A percentile compares a stretch with the other conserved stretches of the same genome.
Evolutionary conservation across 2,888 invertebrate genomes (phyloP).

Genomic region (Drosophila meridionalis): DNA sequence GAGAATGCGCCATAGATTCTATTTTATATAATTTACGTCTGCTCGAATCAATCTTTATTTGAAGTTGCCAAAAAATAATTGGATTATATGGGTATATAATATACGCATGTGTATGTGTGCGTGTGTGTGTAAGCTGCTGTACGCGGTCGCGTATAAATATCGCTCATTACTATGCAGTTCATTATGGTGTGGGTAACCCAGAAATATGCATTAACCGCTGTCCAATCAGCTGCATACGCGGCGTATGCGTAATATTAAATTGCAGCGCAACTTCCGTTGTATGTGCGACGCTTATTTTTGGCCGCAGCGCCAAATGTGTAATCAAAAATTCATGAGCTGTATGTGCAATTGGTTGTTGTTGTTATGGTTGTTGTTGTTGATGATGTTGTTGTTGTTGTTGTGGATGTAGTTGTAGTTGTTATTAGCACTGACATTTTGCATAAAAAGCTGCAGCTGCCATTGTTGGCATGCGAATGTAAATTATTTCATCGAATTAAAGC

Average conservation of each 20-base stretch:
- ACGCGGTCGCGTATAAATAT: slow-evolving; percentile 27
- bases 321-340: slow-evolving; percentile 76
- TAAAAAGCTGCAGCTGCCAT: slow-evolving; percentile 25
- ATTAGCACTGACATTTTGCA: slow-evolving; percentile 43
- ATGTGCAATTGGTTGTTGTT: slow-evolving; percentile 41
- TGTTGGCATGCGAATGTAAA: slow-evolving; percentile 56
- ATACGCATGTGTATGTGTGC: background rate
- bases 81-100: slow-evolving; percentile 7
- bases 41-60: background rate
- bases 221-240: slow-evolving; percentile 69
- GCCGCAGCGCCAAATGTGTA: slow-evolving; percentile 72
- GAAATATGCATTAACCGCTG: slow-evolving; percentile 65
- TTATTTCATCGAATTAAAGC: slow-evolving; percentile 59
- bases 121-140: background rate
- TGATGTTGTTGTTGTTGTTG: slow-evolving; percentile 28
- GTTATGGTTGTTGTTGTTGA: slow-evolving; percentile 3
- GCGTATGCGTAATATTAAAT: slow-evolving; percentile 75
- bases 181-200: slow-evolving; percentile 30
- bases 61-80: slow-evolving; percentile 8
- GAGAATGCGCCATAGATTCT: background rate
- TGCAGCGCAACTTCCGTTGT: slow-evolving; percentile 68
- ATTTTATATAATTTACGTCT: background rate
- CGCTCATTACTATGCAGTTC: slow-evolving; percentile 42
- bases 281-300: slow-evolving; percentile 49
- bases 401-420: slow-evolving; percentile 22